Conservation (phyloP, 2,113 vertebrate species). For the Misgurnus mizolepis region DNA sequence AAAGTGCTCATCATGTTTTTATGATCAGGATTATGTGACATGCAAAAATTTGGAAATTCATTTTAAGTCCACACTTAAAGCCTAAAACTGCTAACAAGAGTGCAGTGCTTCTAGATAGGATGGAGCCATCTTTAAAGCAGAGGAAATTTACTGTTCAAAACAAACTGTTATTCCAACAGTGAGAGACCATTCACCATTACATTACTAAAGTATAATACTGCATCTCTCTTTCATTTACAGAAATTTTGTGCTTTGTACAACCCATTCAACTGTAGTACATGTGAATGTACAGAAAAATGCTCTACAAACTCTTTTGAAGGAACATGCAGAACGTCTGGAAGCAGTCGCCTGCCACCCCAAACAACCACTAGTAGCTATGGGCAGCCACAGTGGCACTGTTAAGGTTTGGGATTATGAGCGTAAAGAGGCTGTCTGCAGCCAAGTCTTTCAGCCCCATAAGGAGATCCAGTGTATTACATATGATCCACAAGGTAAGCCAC, state of each 20-base stretch:
- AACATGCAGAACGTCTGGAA: constrained; percentile 72
- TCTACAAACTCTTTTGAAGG: constrained; percentile 73
- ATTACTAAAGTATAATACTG: background rate
- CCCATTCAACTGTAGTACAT: constrained; percentile 75
- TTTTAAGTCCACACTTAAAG: background rate
- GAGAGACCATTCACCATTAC: background rate
- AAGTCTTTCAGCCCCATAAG: constrained; percentile 71
- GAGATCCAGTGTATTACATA: constrained; percentile 82
- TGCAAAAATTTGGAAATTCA: background rate
- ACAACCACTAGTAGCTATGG: constrained; percentile 74
- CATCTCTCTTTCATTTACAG: constrained; percentile 70
- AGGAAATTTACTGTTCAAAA: background rate
- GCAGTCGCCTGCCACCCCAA: constrained; percentile 86
- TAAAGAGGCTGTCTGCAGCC: constrained; percentile 72
- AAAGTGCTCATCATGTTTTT: background rate
- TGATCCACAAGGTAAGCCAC: constrained; percentile 82
- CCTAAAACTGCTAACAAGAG: background rate
- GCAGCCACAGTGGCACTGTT: constrained; percentile 80
- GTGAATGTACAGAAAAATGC: constrained; percentile 69
- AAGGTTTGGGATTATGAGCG: constrained; percentile 83
- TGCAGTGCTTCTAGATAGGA: background rate
- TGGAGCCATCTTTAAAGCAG: background rate
- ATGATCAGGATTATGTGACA: background rate
- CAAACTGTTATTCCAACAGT: no score
- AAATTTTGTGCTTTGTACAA: constrained; percentile 85